phyloP scores from a whole-genome alignment of 2,797 vertebrate genomes.

The Sylvia borin region DNA sequence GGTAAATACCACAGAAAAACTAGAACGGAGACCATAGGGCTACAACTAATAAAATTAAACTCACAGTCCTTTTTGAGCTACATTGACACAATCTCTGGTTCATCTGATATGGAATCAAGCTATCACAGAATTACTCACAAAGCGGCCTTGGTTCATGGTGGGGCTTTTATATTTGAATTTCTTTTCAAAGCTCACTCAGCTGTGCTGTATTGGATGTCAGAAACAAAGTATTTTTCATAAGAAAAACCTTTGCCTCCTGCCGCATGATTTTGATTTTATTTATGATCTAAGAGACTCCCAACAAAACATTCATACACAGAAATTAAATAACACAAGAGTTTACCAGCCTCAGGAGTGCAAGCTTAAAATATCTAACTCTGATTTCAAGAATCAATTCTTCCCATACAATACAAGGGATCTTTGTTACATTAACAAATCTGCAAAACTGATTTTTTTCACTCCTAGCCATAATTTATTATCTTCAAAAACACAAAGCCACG shows the following conservation, averaged over 20 bases:
- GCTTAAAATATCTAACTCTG: neutral
- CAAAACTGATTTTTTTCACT: neutral
- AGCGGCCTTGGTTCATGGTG: neutral
- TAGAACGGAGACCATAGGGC: neutral
- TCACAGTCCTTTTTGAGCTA: neutral
- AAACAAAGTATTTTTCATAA: neutral
- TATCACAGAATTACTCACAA: neutral
- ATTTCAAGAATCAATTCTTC: slow-evolving; percentile 12
- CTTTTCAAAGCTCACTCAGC: neutral
- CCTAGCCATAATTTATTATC: neutral
- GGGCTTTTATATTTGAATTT: neutral
- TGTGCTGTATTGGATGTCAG: neutral
- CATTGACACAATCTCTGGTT: neutral
- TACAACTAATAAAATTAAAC: neutral
- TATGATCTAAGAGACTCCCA: neutral
- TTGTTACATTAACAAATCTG: neutral
- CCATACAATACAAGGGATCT: neutral
- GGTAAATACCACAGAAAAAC: neutral
- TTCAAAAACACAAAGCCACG: neutral
- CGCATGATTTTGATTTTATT: neutral
- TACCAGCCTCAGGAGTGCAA: neutral
- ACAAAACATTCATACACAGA: neutral
- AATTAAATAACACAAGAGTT: neutral
- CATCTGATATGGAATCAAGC: neutral
- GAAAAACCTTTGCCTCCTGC: neutral